Evolutionary conservation across 2,888 invertebrate species (phyloP), one percentile per base, ranked within the genome.

Genomic region (Spodoptera picta): DNA sequence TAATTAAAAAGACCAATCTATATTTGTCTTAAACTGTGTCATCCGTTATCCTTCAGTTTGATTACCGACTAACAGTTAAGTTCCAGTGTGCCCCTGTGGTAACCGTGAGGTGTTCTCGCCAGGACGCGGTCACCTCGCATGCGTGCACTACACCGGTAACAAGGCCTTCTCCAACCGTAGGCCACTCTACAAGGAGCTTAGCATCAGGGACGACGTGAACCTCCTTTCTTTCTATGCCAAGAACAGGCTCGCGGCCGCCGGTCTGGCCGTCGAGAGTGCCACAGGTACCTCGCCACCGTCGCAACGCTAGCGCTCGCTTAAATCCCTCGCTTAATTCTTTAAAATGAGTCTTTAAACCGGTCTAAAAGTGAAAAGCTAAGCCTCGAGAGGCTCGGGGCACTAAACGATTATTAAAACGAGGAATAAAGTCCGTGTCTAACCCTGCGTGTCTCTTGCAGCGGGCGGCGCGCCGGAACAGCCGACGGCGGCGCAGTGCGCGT

Each of bases 221-320:
- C 96, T 97, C 85, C 96, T 98, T 88, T 98, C 98, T 89, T 98
- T 96, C 95, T 98, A 98, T 95, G 96, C 97, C 94, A 97, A 97
- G 95, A 97, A 97, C 92, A 95, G 97, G 82, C 95, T 96, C 82
- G 96, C 96, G 82, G 96, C 96, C 78, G 95, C 95, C 83, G 94
- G 94, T 55, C 87, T 95, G 76, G 93, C 92, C 85, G 84, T 90
- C 83, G 93, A 94, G 77, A 86, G 87, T 83, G 92, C 87, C 87
- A 90, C 96, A 95, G 94, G 95, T 95, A 90, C 88, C 86, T 82
- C 83, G 82, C 73, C 78, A 82, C 72, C 82, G 78, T 87, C 88
- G 88, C 90, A 86, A 75, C 86, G 88, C 90, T 91, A 90, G 84
- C 88, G 88, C 90, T 87, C 87, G 92, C 91, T 90, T 89, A 80